Base-by-base conservation (phyloP, 2,888 invertebrate species). In the Caenorhabditis becei region DNA sequence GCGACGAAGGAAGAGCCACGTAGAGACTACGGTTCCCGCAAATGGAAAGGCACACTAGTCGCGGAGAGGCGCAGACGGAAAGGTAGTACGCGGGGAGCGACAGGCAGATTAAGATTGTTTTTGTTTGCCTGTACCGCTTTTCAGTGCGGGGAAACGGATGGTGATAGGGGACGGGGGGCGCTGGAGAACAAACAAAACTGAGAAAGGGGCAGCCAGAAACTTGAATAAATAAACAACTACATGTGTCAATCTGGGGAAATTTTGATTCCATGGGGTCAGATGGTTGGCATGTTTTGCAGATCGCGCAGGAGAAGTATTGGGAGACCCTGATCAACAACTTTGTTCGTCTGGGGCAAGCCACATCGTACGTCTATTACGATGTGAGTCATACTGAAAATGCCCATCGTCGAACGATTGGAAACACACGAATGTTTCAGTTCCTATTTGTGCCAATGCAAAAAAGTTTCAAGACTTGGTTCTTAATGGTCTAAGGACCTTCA, bases 21-120 rank as follows among this genome's bases (percentile, higher is more conserved):
- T 72, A 47, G 62, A 37, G n/a, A 63, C 58, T 51, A 65, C 65
- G 58, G 74, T 74, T 65, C 26, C 74, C 62, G 65, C 65, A 35
- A 37, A 47, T 32, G 49, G 41, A 51, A 28, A 59, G n/a, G 41
- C n/a, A 10, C 4, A 32, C 5, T 32, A 10, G 32, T 32, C 32
- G 28, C 20, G 7, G 24, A n/a, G 59, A 54, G 32, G 20, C 63
- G 56, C 63, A 59, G 74, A 47, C 14, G 16, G 41, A 16, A 24
- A 54, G 54, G 63, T 32, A 59, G 58, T 62, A 53, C 51, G 32
- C 1, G 41, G 14, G 14, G 58, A 35, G 61, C 70, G 54, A 26
- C 37, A 20, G 24, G 41, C n/a, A 24, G 51, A 32, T 32, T 28
- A 2, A 53, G 28, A 53, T 49, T 63, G 63, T 63, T 72, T 61